Evolutionary conservation across 1,140 invertebrate genomes (phyloP), one percentile per base, ranked within the genome.

Genomic region (Charaxes varanes): DNA sequence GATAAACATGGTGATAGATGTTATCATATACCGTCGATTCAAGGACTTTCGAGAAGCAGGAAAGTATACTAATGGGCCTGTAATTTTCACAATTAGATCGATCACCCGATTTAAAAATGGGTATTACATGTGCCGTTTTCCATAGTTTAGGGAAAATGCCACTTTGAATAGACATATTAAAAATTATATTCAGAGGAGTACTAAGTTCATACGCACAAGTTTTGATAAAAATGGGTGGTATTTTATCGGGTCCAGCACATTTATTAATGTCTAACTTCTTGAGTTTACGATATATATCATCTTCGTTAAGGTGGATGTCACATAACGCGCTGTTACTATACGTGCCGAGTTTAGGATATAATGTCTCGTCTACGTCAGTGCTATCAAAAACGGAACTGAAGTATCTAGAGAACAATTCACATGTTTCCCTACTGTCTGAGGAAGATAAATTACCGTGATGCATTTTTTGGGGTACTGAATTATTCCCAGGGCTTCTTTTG

Each of bases 331-430:
- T n/a, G n/a, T n/a, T n/a, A n/a, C n/a, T n/a, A n/a, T n/a, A n/a
- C n/a, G n/a, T n/a, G n/a, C n/a, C n/a, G n/a, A n/a, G n/a, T n/a
- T n/a, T n/a, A n/a, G n/a, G 2, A 28, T 17, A 3, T 14, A 6
- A 3, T 22, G 4, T 6, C 2, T 3, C 19, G 8, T 10, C 3
- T 6, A 40, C 4, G 2, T 8, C 6, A n/a, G 19, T 7, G 3
- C 6, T 7, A 2, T 27, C 31, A 35, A 22, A 47, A 12, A 34
- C 31, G 2, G 30, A 40, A 24, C 23, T 22, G 16, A 35, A 36
- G 14, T 37, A 45, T 10, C 13, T 6, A 12, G 26, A 32, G 14
- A 37, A 45, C n/a, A 37, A 14, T 31, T 45, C 42, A 11, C 34
- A 32, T 11, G 28, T 24, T 12, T 12, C 42, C 1, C 8, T 5